Conservation (phyloP, 2,888 invertebrate species). For the Hemithea aestivaria region DNA sequence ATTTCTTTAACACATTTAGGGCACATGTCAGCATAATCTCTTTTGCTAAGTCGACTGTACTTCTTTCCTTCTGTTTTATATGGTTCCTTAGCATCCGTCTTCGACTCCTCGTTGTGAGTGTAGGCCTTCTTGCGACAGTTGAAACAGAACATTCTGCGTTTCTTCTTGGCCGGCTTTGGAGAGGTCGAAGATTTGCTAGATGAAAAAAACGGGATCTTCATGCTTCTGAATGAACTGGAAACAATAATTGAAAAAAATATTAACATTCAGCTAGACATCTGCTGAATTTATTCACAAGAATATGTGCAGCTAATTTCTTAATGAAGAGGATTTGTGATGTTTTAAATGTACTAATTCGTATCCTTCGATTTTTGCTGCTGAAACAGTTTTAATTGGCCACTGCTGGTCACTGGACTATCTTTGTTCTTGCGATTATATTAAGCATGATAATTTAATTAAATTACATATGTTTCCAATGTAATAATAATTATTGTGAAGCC, state of each 20-base stretch:
- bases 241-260: conserved; percentile 8
- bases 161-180: conserved; percentile 33
- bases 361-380: too few relatives aligned
- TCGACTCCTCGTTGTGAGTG: neutral
- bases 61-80: neutral
- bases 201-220: conserved; percentile 65
- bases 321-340: too few relatives aligned
- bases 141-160: conserved; percentile 39
- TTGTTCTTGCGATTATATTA: too few relatives aligned
- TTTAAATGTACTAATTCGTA: too few relatives aligned
- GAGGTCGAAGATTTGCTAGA: conserved; percentile 38
- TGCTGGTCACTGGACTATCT: too few relatives aligned
- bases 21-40: conserved; percentile 15
- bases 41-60: conserved; percentile 6
- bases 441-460: too few relatives aligned
- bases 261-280: too few relatives aligned
- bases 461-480: too few relatives aligned
- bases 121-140: conserved; percentile 26
- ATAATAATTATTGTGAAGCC: too few relatives aligned
- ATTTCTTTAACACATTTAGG: conserved; percentile 21
- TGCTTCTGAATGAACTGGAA: conserved; percentile 45
- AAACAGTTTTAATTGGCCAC: too few relatives aligned
- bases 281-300: too few relatives aligned
- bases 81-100: conserved; percentile 3
- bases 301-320: too few relatives aligned